phyloP scores from a whole-genome alignment of 2,797 vertebrate species.

The Bryconaethiops microstoma region DNA sequence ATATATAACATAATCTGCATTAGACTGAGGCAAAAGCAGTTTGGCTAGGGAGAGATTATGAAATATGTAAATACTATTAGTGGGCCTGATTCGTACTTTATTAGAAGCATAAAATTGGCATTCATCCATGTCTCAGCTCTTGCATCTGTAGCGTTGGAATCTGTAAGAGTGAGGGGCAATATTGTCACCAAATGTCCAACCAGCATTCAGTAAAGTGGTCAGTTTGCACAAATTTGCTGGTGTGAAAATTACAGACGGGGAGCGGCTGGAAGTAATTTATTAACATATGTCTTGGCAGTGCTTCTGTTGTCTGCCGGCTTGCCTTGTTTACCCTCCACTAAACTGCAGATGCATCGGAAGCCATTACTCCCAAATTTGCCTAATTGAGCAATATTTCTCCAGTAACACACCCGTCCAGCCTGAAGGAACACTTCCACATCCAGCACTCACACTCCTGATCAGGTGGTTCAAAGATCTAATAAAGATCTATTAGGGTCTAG shows the following conservation, averaged over 20 bases:
- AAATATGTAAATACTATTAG: too few relatives aligned
- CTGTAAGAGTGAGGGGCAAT: too few relatives aligned
- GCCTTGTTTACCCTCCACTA: conserved; percentile 31
- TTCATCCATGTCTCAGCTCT: too few relatives aligned
- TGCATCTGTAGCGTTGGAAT: too few relatives aligned
- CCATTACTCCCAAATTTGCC: conserved; percentile 46
- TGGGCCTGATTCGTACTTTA: too few relatives aligned
- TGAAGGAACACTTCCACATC: conserved; percentile 34
- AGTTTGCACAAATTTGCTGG: not conserved
- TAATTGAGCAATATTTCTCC: conserved; percentile 56
- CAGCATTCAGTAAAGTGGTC: not conserved
- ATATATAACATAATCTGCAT: too few relatives aligned
- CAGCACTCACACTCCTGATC: not conserved
- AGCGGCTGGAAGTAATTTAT: not conserved
- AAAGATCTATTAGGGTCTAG: not conserved
- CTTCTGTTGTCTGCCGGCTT: conserved; percentile 26
- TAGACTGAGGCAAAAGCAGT: too few relatives aligned
- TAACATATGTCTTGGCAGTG: not conserved
- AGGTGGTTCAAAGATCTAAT: not conserved
- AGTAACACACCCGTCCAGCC: conserved; percentile 26
- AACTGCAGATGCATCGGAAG: conserved; percentile 44
- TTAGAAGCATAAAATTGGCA: too few relatives aligned
- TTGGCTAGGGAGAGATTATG: too few relatives aligned
- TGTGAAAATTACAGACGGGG: conserved; percentile 5
- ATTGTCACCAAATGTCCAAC: not conserved